Conservation (phyloP, 1,140 invertebrate genomes). For the Delia radicum region DNA sequence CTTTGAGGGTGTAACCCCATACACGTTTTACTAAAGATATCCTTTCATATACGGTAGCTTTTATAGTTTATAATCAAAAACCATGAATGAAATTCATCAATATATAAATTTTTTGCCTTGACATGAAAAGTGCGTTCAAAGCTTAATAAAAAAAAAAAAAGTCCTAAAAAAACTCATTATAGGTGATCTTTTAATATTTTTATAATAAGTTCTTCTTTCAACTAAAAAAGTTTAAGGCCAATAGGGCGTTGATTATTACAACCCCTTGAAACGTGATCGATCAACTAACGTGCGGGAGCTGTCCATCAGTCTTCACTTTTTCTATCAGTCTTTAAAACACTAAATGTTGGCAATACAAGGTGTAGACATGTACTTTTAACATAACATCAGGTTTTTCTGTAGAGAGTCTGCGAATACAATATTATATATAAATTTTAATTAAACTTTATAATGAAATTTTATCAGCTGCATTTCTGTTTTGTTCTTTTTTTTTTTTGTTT, state of each 20-base stretch:
- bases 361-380: not conserved
- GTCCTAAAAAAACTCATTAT: conserved; percentile 31
- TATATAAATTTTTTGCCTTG: no score
- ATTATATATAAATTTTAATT: conserved; percentile 48
- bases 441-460: conserved; percentile 56
- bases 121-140: no score
- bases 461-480: conserved; percentile 43
- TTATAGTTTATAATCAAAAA: no score
- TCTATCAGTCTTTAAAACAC: not conserved
- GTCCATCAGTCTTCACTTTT: conserved; percentile 22
- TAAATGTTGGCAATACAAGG: not conserved
- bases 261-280: conserved; percentile 30
- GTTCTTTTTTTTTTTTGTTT: no score
- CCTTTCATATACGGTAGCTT: not conserved
- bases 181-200: conserved; percentile 30
- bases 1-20: not conserved
- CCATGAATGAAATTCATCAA: no score
- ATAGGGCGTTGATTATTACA: conserved; percentile 24
- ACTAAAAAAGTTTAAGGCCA: not conserved
- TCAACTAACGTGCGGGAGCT: conserved; percentile 31
- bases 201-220: conserved; percentile 15
- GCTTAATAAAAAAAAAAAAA: no score
- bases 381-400: not conserved
- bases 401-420: no score
- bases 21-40: not conserved